These are phyloP conservation scores for Eleutherodactylus coqui DNA, from an alignment of 2,797 vertebrate species.

Conservation along the genomic window DNA sequence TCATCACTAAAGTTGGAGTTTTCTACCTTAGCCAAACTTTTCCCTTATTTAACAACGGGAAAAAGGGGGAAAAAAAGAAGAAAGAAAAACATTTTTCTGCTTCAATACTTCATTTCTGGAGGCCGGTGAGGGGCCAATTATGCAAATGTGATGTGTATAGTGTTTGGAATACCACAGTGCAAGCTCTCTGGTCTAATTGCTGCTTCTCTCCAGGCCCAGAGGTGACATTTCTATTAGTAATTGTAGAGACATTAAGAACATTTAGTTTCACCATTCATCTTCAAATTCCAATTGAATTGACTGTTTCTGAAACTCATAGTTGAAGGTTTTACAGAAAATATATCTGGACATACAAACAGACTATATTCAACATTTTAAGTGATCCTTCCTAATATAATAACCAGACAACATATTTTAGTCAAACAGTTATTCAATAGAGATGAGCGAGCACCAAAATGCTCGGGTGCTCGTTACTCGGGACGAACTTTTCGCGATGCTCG, in stretches of 20 bases:
- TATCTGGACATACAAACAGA: neutral
- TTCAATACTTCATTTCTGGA: constrained; percentile 75
- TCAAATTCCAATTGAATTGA: neutral
- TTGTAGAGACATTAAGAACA: constrained; percentile 75
- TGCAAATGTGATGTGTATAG: constrained; percentile 70
- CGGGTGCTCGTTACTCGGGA: no score
- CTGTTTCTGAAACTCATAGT: neutral
- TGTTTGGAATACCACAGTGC: constrained; percentile 73
- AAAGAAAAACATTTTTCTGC: constrained; percentile 77
- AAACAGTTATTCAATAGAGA: no score
- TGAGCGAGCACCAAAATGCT: no score
- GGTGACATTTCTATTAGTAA: constrained; percentile 76
- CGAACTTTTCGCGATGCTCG: no score
- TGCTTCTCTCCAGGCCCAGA: constrained; percentile 71
- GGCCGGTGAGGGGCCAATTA: constrained; percentile 78
- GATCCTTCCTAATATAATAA: no score
- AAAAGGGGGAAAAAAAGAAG: constrained; percentile 62
- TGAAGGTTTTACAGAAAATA: neutral
- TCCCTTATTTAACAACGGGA: constrained; percentile 77
- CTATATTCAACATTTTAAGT: neutral
- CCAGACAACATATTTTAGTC: no score
- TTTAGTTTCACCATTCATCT: constrained; percentile 60
- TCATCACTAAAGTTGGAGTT: constrained; percentile 77
- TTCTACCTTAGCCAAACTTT: constrained; percentile 76
- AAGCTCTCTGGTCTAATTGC: constrained; percentile 72